phyloP scores from a whole-genome alignment of 2,888 invertebrate species.

The Agonopterix arenella region DNA sequence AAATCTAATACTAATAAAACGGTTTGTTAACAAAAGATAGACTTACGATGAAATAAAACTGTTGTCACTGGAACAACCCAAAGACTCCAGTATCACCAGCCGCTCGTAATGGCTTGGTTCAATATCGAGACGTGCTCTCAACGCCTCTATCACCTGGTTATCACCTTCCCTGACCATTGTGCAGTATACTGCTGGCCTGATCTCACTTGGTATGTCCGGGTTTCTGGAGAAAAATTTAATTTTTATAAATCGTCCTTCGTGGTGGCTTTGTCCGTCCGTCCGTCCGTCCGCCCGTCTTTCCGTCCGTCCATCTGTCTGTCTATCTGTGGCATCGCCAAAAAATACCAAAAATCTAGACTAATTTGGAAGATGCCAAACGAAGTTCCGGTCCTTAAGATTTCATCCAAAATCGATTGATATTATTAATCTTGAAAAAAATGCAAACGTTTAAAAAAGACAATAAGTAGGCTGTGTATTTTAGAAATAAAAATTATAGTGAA shows the following conservation, averaged over 20 bases:
- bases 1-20: no score
- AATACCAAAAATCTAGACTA: no score
- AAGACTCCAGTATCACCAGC: constrained; percentile 80
- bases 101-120: constrained; percentile 86
- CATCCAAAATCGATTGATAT: no score
- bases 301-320: no score
- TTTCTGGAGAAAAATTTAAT: constrained; percentile 30
- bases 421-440: no score
- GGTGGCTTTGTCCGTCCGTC: no score
- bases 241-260: no score
- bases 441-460: neutral
- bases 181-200: constrained; percentile 84
- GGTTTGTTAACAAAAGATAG: neutral
- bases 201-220: constrained; percentile 59
- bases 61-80: constrained; percentile 82
- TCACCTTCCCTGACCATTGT: constrained; percentile 84
- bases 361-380: no score
- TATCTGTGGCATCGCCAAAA: no score
- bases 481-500: neutral
- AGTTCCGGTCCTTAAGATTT: no score
- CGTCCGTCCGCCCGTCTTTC: no score
- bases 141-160: constrained; percentile 81
- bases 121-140: constrained; percentile 78
- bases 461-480: neutral
- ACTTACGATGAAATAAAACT: constrained; percentile 71